phyloP scores from a whole-genome alignment of 2,113 vertebrate genomes.

The Zosterops japonicus region DNA sequence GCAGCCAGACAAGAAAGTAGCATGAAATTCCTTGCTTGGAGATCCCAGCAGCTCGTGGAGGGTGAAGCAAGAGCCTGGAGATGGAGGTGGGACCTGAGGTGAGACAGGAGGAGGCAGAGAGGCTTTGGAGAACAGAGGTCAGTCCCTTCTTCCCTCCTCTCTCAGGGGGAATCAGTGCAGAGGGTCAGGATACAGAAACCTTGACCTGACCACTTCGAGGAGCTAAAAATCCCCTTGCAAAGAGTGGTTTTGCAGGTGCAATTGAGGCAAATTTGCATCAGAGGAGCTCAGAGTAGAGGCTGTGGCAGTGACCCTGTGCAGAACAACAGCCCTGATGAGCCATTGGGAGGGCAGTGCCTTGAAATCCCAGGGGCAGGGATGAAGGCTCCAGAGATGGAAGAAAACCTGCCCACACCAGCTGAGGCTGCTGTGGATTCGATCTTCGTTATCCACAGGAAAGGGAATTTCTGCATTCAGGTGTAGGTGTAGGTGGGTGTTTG shows the following conservation, averaged over 20 bases:
- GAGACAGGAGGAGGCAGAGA: neutral
- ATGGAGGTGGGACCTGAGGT: neutral
- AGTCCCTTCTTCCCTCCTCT: neutral
- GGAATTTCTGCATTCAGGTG: neutral
- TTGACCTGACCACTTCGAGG: neutral
- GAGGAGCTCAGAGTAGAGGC: neutral
- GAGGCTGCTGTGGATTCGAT: neutral
- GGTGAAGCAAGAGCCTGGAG: neutral
- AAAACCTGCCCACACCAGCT: neutral
- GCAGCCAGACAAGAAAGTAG: neutral
- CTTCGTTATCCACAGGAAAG: neutral
- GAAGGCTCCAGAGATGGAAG: neutral
- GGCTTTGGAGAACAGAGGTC: neutral
- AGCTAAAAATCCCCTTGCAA: neutral
- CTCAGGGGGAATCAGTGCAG: neutral
- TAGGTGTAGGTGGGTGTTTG: neutral
- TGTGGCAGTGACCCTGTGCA: accelerated
- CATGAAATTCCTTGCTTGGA: neutral
- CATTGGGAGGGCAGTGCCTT: neutral
- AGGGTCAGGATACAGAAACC: neutral
- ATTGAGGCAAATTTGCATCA: neutral
- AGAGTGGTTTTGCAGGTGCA: neutral
- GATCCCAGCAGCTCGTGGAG: neutral
- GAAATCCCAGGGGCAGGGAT: neutral
- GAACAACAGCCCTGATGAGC: neutral